Evolutionary conservation across 1,140 invertebrate species (phyloP), one percentile per base, ranked within the genome.

Genomic region (Chlorops oryzae): DNA sequence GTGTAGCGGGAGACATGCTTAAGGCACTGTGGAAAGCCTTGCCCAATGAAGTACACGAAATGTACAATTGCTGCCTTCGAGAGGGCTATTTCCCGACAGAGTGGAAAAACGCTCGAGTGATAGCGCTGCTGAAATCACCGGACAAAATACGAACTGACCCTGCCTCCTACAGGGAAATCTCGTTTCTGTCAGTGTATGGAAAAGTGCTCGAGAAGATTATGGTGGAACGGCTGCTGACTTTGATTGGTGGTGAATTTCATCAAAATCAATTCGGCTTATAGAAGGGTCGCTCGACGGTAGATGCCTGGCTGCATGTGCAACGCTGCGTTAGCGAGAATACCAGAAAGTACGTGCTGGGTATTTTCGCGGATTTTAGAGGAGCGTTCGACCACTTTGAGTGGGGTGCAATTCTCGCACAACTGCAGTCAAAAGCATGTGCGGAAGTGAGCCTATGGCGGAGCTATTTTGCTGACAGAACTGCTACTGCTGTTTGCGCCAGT

Each of bases 171-270:
- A 40, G 66, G 6, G 62, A 61, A 0, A 66, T 66, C 5, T 57
- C 59, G 6, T 44, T 67, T 2, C 49, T 67, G 0, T 49, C 57
- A n/a, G 55, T 59, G 1, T 18, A 62, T 41, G 52, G 59, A 0
- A 70, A 70, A 52, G 24, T 62, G 4, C 41, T 63, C 40, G 59
- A 67, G 37, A 51, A 47, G 15, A 47, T 65, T 15, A 45, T 65
- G n/a, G 27, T 51, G 1, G 2, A 17, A 3, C 42, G 59, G 32
- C 18, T 65, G 2, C 20, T 38, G n/a, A 2, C 17, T 10, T 37
- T 13, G 1, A 2, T 9, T 7, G 27, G 2, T 17, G 20, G 13
- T 20, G 23, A 18, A 22, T 20, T 34, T 15, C 9, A 17, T 12
- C n/a, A 17, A 22, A n/a, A 13, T 12, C 47, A 50, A 28, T 50